Conservation (phyloP, 2,113 vertebrate genomes). For the Orientallactaga bullata region DNA sequence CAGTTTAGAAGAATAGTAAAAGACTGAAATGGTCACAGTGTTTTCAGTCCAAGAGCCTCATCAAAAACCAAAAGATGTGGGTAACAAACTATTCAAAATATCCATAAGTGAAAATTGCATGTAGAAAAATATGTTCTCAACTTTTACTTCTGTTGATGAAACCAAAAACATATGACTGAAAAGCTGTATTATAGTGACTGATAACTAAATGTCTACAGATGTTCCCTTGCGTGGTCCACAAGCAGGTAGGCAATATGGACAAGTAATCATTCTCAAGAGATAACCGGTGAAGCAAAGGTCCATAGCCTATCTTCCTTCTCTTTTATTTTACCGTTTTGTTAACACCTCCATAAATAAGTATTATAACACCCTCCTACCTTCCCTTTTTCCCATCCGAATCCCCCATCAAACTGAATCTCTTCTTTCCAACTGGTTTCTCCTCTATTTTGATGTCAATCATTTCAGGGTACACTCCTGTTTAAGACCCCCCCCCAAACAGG, state of each 20-base stretch:
- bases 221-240: constrained; percentile 60
- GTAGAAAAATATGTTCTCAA: constrained; percentile 85
- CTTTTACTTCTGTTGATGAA: constrained; percentile 86
- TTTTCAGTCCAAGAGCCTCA: constrained; percentile 76
- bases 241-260: constrained; percentile 59
- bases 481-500: too few species aligned
- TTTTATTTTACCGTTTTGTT: not conserved
- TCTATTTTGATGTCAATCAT: too few species aligned
- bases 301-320: not conserved
- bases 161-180: constrained; percentile 86
- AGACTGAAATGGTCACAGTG: constrained; percentile 71
- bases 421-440: too few species aligned
- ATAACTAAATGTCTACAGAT: constrained; percentile 82
- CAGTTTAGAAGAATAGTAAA: constrained; percentile 67
- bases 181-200: constrained; percentile 73
- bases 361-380: too few species aligned
- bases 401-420: too few species aligned
- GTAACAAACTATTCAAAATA: constrained; percentile 84
- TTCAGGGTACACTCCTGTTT: too few species aligned
- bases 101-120: constrained; percentile 88
- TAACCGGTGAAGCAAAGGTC: constrained; percentile 3
- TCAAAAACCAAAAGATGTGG: constrained; percentile 87
- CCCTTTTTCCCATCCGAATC: too few species aligned
- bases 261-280: constrained; percentile 41
- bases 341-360: too few species aligned